Evolutionary conservation across 2,797 vertebrate species (phyloP).

Genomic region (Paramormyrops hopkinsi): DNA sequence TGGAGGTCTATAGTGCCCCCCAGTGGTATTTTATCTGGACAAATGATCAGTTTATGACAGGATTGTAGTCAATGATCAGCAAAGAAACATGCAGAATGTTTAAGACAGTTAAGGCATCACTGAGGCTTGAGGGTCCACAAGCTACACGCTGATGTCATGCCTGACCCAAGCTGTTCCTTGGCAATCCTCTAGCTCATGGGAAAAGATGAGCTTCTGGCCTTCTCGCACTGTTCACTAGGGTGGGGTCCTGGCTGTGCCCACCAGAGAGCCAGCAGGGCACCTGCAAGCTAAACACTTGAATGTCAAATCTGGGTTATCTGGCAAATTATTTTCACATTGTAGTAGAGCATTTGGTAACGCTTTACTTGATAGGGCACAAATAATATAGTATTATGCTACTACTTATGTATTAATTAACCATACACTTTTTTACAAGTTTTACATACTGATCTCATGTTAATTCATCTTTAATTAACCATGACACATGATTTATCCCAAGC

Average conservation of each 20-base stretch:
- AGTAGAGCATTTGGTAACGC: not conserved
- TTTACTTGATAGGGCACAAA: not conserved
- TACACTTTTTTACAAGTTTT: not conserved
- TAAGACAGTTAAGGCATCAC: not conserved
- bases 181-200: not conserved
- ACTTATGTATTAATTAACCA: not conserved
- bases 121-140: not conserved
- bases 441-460: not conserved
- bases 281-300: not conserved
- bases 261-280: not conserved
- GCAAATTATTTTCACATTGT: not conserved
- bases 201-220: not conserved
- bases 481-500: no score
- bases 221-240: not conserved
- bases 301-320: not conserved
- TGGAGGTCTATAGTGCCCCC: not conserved
- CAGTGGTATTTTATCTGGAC: not conserved
- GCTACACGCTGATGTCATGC: not conserved
- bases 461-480: no score
- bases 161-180: not conserved
- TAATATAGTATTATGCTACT: not conserved
- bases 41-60: not conserved
- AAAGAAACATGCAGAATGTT: not conserved
- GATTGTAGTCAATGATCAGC: not conserved
- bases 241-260: not conserved